Percentiles rank a stretch among this genome's conserved stretches.
These are phyloP conservation scores for Enteromius unitaeniatus DNA, from an alignment of 2,797 vertebrate genomes.

Conservation along the genomic window DNA sequence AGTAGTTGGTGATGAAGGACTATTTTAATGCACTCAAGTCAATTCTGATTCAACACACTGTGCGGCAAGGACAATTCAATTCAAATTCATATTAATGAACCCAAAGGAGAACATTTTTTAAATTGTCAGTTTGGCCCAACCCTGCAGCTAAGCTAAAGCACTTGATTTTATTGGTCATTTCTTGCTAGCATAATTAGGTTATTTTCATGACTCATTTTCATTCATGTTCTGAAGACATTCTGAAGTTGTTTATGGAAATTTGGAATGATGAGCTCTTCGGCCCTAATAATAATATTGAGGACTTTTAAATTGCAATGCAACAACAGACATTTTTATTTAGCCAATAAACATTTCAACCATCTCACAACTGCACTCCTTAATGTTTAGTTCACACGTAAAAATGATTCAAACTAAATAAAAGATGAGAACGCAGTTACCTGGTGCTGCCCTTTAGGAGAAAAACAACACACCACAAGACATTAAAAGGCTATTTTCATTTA, in stretches of 20 bases:
- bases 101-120: neutral
- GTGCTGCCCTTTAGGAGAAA: constrained; percentile 16
- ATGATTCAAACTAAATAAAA: constrained; percentile 44
- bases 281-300: constrained; percentile 15
- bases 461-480: constrained; percentile 2
- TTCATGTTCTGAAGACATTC: neutral
- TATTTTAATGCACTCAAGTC: neutral
- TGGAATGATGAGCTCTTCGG: constrained; percentile 7
- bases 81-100: too few relatives aligned
- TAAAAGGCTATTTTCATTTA: neutral
- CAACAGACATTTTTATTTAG: neutral
- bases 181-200: neutral
- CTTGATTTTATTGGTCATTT: neutral
- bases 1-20: neutral
- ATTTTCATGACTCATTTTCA: constrained; percentile 19
- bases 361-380: constrained; percentile 5
- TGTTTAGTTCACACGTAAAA: neutral
- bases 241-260: neutral
- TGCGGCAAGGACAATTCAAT: neutral
- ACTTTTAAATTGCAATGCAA: neutral
- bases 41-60: neutral
- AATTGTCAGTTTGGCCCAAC: neutral
- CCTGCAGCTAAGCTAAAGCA: neutral
- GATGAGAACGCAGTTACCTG: constrained; percentile 34
- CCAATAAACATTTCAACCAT: constrained; percentile 15